These are phyloP conservation scores for Polyommatus iphigenia DNA, from an alignment of 2,888 invertebrate species.

Conservation along the genomic window DNA sequence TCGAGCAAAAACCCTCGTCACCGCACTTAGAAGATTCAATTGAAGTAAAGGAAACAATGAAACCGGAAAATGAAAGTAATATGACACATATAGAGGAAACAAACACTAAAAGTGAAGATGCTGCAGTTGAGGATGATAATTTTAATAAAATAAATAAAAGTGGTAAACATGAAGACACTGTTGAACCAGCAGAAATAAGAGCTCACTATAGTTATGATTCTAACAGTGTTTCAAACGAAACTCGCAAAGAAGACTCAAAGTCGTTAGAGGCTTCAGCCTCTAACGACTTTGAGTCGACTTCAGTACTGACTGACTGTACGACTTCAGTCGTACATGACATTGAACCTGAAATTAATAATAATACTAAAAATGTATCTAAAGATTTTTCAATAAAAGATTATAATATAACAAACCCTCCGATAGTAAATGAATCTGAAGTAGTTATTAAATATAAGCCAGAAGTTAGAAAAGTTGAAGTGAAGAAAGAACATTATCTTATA, in stretches of 20 bases:
- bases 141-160: not conserved
- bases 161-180: not conserved
- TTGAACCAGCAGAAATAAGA: not conserved
- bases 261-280: not conserved
- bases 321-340: not conserved
- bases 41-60: not conserved
- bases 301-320: too few species aligned
- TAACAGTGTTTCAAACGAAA: not conserved
- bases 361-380: not conserved
- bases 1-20: not conserved
- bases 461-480: not conserved
- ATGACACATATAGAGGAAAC: not conserved
- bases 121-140: not conserved
- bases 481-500: not conserved
- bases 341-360: not conserved
- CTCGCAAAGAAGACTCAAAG: not conserved
- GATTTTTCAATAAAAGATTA: not conserved
- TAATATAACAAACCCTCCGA: not conserved
- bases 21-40: not conserved
- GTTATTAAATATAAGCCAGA: slow-evolving; percentile 25
- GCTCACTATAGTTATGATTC: not conserved
- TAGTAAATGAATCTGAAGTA: slow-evolving; percentile 25
- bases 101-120: not conserved
- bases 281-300: too few species aligned
- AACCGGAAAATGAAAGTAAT: not conserved